These are phyloP conservation scores for Drosophila kanekoi DNA, from an alignment of 2,888 invertebrate genomes.

Conservation along the genomic window DNA sequence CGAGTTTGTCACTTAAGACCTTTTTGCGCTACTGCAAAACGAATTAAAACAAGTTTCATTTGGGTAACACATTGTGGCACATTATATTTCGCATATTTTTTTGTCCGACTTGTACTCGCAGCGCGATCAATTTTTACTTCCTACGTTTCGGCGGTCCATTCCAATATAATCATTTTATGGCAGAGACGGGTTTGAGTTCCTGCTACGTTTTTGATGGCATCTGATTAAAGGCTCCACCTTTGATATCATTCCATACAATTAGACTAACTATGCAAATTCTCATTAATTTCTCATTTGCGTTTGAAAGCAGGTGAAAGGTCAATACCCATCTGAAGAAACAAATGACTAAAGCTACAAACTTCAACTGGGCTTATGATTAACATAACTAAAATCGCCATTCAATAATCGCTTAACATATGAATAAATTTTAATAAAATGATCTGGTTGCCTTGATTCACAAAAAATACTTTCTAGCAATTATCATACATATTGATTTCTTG, in stretches of 20 bases:
- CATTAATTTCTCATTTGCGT: background rate
- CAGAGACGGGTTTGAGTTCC: slow-evolving; percentile 35
- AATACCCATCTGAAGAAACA: slow-evolving; percentile 1
- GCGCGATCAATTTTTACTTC: slow-evolving; percentile 57
- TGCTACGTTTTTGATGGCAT: slow-evolving; percentile 20
- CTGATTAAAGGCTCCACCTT: background rate
- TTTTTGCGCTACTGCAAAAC: slow-evolving; percentile 71
- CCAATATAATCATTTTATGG: slow-evolving; percentile 51
- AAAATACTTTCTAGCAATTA: slow-evolving; percentile 17
- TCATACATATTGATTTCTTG: slow-evolving; percentile 6
- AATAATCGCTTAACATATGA: background rate
- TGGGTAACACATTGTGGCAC: slow-evolving; percentile 47
- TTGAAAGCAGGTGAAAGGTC: slow-evolving; percentile 28
- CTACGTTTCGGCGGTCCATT: slow-evolving; percentile 52
- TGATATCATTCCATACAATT: background rate
- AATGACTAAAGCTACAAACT: slow-evolving; percentile 20
- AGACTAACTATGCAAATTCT: background rate
- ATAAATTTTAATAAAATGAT: background rate
- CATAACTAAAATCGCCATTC: background rate
- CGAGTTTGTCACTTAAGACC: slow-evolving; percentile 75
- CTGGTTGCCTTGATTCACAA: background rate
- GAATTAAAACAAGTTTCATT: slow-evolving; percentile 71
- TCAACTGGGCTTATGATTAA: slow-evolving; percentile 11
- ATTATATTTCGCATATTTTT: slow-evolving; percentile 25
- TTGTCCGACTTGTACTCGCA: slow-evolving; percentile 12